phyloP scores from a whole-genome alignment of 2,113 vertebrate genomes.

The Aleadryas rufinucha region DNA sequence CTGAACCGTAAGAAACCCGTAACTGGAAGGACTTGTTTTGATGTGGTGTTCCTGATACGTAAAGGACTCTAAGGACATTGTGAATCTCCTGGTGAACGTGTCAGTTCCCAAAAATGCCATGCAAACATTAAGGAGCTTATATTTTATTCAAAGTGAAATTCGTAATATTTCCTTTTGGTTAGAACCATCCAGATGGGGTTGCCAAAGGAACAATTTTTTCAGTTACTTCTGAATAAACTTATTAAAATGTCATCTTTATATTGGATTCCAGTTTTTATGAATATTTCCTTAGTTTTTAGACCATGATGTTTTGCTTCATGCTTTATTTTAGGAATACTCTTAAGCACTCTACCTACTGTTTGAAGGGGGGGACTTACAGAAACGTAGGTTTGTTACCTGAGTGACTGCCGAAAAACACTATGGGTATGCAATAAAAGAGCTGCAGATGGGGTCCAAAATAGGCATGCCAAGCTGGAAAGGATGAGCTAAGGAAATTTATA shows the following conservation, averaged over 20 bases:
- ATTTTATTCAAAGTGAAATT: neutral
- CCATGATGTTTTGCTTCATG: neutral
- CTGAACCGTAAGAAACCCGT: neutral
- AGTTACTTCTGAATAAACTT: conserved; percentile 26
- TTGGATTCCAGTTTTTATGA: conserved; percentile 49
- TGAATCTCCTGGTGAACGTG: neutral
- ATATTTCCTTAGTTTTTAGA: neutral
- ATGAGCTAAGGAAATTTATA: neutral
- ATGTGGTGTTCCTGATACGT: neutral
- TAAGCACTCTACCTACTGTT: neutral
- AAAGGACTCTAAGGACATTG: neutral
- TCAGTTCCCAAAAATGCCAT: neutral
- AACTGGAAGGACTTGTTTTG: neutral
- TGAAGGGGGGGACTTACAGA: neutral
- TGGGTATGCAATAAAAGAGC: neutral
- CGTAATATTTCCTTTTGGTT: neutral
- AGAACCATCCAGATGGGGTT: neutral
- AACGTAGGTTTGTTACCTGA: neutral
- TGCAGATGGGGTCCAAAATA: neutral
- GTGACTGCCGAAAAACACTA: neutral
- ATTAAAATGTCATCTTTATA: conserved; percentile 36
- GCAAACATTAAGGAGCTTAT: neutral
- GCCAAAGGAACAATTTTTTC: conserved; percentile 4
- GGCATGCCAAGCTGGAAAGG: neutral
- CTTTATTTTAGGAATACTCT: neutral